These are phyloP conservation scores for Platalea minor DNA, from an alignment of 2,797 vertebrate species.

Conservation along the genomic window DNA sequence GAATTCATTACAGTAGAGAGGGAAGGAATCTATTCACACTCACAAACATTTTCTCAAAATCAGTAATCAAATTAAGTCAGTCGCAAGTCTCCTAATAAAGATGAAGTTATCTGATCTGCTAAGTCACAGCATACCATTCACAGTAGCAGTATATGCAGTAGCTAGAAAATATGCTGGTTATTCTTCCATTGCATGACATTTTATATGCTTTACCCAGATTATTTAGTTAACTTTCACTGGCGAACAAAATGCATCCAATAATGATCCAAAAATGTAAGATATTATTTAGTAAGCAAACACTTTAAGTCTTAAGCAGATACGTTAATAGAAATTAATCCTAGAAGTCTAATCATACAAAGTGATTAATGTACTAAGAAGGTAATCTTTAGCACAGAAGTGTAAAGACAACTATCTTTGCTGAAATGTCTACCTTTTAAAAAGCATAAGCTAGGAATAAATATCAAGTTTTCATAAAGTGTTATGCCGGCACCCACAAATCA, in stretches of 20 bases:
- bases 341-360: not conserved
- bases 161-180: not conserved
- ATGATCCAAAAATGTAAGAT: not conserved
- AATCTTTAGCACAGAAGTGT: not conserved
- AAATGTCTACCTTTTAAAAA: not conserved
- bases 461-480: not conserved
- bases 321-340: not conserved
- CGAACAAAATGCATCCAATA: not conserved
- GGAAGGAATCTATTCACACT: not conserved
- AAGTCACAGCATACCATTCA: not conserved
- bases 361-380: not conserved
- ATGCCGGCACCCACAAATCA: not conserved
- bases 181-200: not conserved
- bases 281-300: not conserved
- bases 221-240: not conserved
- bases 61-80: not conserved
- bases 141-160: not conserved
- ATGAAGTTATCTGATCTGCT: not conserved
- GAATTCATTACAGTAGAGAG: not conserved
- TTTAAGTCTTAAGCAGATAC: not conserved
- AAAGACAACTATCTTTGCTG: not conserved
- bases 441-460: not conserved
- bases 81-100: not conserved
- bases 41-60: not conserved
- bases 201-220: not conserved